Evolutionary conservation across 2,113 vertebrate genomes (phyloP).

Genomic region (Laterallus jamaicensis): DNA sequence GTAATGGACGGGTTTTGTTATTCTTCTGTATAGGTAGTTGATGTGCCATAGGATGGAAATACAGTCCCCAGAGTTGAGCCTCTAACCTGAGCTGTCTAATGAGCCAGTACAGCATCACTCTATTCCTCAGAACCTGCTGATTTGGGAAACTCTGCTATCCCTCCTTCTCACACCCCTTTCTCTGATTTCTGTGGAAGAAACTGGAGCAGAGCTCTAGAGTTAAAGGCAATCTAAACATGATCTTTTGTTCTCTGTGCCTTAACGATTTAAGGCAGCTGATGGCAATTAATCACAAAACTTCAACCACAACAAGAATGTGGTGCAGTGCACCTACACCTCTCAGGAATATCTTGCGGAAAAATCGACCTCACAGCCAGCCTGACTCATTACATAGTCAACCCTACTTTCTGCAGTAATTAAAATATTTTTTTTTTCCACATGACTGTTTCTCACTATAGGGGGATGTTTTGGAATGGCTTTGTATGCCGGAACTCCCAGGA

Average conservation of each 20-base stretch:
- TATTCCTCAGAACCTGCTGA: not conserved
- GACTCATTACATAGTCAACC: not conserved
- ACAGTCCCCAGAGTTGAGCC: not conserved
- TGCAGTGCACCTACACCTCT: not conserved
- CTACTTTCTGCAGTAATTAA: not conserved
- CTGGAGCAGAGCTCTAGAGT: not conserved
- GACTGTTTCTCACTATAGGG: not conserved
- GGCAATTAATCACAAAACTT: not conserved
- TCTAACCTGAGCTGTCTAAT: not conserved
- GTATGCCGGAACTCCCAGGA: not conserved
- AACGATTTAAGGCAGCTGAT: not conserved
- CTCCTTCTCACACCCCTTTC: not conserved
- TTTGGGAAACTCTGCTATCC: not conserved
- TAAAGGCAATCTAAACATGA: not conserved
- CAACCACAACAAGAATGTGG: not conserved
- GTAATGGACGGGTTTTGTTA: not conserved
- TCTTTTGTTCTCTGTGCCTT: not conserved
- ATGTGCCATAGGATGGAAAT: not conserved
- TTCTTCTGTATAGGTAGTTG: not conserved
- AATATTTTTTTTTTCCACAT: not conserved
- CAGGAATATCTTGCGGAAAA: not conserved
- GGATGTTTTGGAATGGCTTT: not conserved
- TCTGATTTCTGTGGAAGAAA: not conserved
- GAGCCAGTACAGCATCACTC: rapidly evolving
- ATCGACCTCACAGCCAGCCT: not conserved